Conservation (phyloP, 2,113 vertebrate species). For the Bufo gargarizans region DNA sequence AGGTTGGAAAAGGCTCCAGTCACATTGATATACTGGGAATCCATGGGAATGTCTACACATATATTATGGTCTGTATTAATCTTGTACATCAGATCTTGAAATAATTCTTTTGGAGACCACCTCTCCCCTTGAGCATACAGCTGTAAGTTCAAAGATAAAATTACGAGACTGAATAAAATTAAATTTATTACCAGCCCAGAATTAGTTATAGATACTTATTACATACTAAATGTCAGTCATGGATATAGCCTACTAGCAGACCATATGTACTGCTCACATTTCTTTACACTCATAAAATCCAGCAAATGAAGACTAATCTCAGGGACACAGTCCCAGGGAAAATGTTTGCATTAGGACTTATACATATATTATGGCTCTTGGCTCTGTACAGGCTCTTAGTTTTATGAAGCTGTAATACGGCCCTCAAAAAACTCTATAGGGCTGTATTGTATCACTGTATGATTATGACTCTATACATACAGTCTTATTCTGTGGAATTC, state of each 20-base stretch:
- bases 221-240: too few relatives aligned
- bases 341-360: too few relatives aligned
- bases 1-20: constrained; percentile 1
- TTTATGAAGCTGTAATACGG: too few relatives aligned
- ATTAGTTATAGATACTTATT: too few relatives aligned
- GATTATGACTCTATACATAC: background rate
- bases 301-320: background rate
- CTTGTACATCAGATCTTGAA: constrained; percentile 27
- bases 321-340: background rate
- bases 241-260: too few relatives aligned
- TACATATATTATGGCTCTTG: too few relatives aligned
- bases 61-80: constrained; percentile 33
- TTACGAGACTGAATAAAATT: background rate
- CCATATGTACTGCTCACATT: too few relatives aligned
- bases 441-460: too few relatives aligned
- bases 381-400: too few relatives aligned
- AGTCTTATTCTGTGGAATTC: background rate
- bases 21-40: background rate
- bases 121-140: constrained; percentile 17
- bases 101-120: background rate
- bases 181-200: background rate
- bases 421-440: too few relatives aligned
- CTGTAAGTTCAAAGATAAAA: constrained; percentile 1
- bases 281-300: background rate
- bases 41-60: constrained; percentile 28